Conservation (phyloP, 1,140 invertebrate species). For the Thaumatotibia leucotreta region DNA sequence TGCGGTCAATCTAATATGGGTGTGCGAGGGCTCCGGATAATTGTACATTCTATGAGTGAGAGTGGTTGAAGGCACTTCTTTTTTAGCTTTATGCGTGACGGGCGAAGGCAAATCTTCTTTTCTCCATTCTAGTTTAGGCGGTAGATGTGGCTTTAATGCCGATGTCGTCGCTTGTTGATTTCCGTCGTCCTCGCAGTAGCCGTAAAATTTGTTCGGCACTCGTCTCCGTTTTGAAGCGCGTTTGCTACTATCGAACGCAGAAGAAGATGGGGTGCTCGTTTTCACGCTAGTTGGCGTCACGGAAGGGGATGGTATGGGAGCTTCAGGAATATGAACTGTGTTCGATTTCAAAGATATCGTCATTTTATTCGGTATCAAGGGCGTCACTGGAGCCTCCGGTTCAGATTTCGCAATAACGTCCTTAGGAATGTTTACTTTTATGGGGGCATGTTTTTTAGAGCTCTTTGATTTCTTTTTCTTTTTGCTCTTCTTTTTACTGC, state of each 20-base stretch:
- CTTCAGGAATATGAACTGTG: slow-evolving; percentile 66
- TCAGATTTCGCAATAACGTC: slow-evolving; percentile 61
- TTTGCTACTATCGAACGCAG: slow-evolving; percentile 79
- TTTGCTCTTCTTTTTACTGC: slow-evolving; percentile 70
- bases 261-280: slow-evolving; percentile 21
- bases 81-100: slow-evolving; percentile 60
- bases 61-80: slow-evolving; percentile 65
- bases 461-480: slow-evolving; percentile 78
- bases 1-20: slow-evolving; percentile 60
- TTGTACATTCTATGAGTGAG: slow-evolving; percentile 56
- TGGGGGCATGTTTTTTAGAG: slow-evolving; percentile 72
- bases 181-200: slow-evolving; percentile 90
- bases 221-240: slow-evolving; percentile 85
- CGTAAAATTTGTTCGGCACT: slow-evolving; percentile 90
- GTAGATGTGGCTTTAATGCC: slow-evolving; percentile 79
- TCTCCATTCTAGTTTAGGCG: slow-evolving; percentile 81
- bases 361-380: slow-evolving; percentile 67
- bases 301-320: slow-evolving; percentile 37
- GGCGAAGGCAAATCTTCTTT: slow-evolving; percentile 79
- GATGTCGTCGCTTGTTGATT: slow-evolving; percentile 37
- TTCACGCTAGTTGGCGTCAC: slow-evolving; percentile 20
- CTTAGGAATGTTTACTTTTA: slow-evolving; percentile 74
- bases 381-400: slow-evolving; percentile 34
- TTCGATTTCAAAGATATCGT: slow-evolving; percentile 74
- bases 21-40: slow-evolving; percentile 59